Conservation (phyloP, 1,140 invertebrate species). For the Scaptomyza montana region DNA sequence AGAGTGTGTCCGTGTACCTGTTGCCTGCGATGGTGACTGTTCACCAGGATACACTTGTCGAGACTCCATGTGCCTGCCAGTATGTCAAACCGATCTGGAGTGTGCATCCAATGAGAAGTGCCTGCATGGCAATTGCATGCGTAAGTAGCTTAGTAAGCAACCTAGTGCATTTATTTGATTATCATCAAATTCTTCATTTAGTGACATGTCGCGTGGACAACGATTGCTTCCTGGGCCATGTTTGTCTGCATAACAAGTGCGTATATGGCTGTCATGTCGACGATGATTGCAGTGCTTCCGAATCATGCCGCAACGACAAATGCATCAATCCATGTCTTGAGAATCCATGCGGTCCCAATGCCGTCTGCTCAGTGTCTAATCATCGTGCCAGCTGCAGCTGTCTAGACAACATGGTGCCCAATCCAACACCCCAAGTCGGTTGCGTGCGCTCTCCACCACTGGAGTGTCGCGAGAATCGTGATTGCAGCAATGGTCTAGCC, state of each 20-base stretch:
- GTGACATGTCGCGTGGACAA: constrained; percentile 95
- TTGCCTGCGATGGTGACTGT: constrained; percentile 91
- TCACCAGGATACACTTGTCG: constrained; percentile 88
- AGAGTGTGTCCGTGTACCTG: constrained; percentile 93
- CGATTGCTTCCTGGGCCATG: constrained; percentile 95
- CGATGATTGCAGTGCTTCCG: constrained; percentile 92
- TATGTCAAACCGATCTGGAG: constrained; percentile 90
- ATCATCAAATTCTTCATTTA: constrained; percentile 56
- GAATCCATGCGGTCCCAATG: constrained; percentile 93
- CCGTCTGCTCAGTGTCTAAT: constrained; percentile 91
- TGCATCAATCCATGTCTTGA: constrained; percentile 91
- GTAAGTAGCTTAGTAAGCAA: constrained; percentile 85
- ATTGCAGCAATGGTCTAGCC: constrained; percentile 88
- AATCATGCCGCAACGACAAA: constrained; percentile 91
- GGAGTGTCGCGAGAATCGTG: constrained; percentile 89
- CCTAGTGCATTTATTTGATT: constrained; percentile 51
- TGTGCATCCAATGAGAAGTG: constrained; percentile 97
- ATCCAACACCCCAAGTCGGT: constrained; percentile 92
- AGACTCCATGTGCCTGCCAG: constrained; percentile 90
- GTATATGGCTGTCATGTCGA: constrained; percentile 93
- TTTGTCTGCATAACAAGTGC: constrained; percentile 93
- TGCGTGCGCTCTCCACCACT: constrained; percentile 90
- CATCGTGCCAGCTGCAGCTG: constrained; percentile 93
- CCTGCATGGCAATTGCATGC: constrained; percentile 90
- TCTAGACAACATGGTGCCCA: constrained; percentile 90